Evolutionary conservation across 2,113 vertebrate genomes (phyloP).

Genomic region (Acanthisitta chloris): DNA sequence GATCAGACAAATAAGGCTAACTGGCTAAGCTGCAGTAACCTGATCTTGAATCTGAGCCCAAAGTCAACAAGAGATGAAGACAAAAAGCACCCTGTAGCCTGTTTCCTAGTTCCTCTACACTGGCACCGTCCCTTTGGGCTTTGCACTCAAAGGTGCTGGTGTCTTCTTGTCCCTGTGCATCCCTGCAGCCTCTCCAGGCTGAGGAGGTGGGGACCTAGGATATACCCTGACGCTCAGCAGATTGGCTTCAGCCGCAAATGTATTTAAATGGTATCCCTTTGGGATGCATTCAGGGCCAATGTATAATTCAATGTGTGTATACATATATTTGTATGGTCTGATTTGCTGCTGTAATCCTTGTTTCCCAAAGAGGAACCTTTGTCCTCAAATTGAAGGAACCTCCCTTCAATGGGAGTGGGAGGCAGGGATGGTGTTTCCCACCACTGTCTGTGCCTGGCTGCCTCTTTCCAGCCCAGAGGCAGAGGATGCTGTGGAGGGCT

Average conservation of each 20-base stretch:
- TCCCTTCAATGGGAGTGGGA: not conserved
- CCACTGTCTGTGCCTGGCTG: rapidly evolving
- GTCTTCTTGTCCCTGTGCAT: not conserved
- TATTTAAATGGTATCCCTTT: not conserved
- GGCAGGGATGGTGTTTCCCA: not conserved
- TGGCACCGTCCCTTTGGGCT: rapidly evolving
- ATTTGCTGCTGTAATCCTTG: not conserved
- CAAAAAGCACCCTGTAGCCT: rapidly evolving
- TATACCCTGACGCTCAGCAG: not conserved
- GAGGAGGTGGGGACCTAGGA: not conserved
- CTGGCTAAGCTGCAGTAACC: not conserved
- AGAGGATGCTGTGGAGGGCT: not conserved
- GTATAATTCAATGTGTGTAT: rapidly evolving
- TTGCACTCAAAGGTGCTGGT: not conserved
- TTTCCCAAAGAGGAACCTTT: not conserved
- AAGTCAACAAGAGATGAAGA: not conserved
- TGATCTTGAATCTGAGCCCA: not conserved
- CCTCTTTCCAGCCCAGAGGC: not conserved
- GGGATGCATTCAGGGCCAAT: not conserved
- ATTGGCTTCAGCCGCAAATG: not conserved
- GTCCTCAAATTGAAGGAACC: not conserved
- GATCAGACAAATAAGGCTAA: not conserved
- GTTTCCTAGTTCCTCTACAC: rapidly evolving
- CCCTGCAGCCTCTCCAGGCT: not conserved
- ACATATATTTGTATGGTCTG: not conserved